Base-by-base conservation (phyloP, 2,888 invertebrate species). In the Chaetoderma sp. region DNA sequence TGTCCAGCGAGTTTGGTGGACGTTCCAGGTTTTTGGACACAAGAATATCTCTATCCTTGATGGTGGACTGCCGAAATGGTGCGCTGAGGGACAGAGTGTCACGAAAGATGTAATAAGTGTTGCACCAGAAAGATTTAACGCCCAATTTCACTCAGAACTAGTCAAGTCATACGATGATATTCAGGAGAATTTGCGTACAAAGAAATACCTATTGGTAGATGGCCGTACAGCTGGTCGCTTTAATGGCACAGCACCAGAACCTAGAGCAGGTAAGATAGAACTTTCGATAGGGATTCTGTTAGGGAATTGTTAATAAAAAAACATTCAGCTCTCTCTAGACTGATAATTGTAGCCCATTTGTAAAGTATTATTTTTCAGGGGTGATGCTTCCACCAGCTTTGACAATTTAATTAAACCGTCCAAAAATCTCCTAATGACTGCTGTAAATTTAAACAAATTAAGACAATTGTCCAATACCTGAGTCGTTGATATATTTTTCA, bases 1-100 rank as follows among this genome's bases (percentile, higher is more conserved):
- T 5, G 83, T 82, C 1, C 80, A 75, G 10, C 59, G 84, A 28
- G 78, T 78, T 4, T 84, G 84, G 84, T 83, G 80, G 79, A 81
- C 79, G 57, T 83, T 84, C 59, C 56, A 75, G 58, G 68, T 77
- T 0, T 84, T 83, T 71, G 83, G 84, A 13, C 83, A 84, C 64
- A 56, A 74, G 16, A 25, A 56, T 16, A 78, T 84, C 1, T 80
- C 79, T 10, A 68, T 84, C 5, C 67, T 84, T 6, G 74, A 81
- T 67, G 84, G 84, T 21, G 84, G 84, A 0, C 68, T 84, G 5
- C 70, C 71, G 10, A 71, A 71, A 36, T 84, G 84, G 84, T 69
- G 65, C 42, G 61, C 56, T 21, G 76, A 73, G 45, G 72, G 72
- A 18, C 65, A 64, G 30, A 65, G 68, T 18, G 59, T 76, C 0